Percentiles rank a stretch among this genome's conserved stretches.
Evolutionary conservation across 2,113 vertebrate species (phyloP).

Genomic region (Embiotoca jacksoni): DNA sequence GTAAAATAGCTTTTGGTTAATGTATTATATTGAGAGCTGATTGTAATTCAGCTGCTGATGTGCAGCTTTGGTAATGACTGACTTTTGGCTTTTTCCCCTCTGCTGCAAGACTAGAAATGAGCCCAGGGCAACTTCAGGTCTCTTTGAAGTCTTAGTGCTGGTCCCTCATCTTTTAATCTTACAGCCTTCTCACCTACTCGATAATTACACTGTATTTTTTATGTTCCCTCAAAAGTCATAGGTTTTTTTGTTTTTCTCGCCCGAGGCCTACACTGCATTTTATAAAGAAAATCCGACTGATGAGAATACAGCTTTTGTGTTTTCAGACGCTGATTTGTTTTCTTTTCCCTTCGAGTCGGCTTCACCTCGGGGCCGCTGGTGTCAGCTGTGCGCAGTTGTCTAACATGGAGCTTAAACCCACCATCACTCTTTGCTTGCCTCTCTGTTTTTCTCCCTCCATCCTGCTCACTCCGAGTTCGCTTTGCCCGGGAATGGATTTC

Average conservation of each 20-base stretch:
- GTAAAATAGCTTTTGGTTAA: no score
- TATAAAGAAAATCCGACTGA: conserved; percentile 52
- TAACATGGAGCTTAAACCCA: conserved; percentile 45
- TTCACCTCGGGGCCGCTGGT: conserved; percentile 49
- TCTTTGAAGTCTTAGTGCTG: conserved; percentile 62
- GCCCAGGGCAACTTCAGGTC: conserved; percentile 60
- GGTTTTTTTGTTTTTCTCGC: conserved; percentile 26
- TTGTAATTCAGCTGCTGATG: conserved; percentile 55
- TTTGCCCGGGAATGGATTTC: conserved; percentile 92
- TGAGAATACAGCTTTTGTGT: conserved; percentile 58
- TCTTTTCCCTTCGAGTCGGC: conserved; percentile 25
- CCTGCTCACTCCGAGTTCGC: conserved; percentile 87
- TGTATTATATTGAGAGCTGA: background rate
- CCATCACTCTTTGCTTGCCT: conserved; percentile 56
- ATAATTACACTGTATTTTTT: conserved; percentile 62
- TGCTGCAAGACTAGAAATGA: conserved; percentile 49
- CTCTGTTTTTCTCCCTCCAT: conserved; percentile 53
- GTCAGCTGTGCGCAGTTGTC: conserved; percentile 47
- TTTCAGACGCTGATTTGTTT: conserved; percentile 51
- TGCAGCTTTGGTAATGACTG: conserved; percentile 56
- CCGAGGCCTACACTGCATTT: conserved; percentile 46
- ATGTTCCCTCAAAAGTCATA: conserved; percentile 47
- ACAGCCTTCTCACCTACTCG: conserved; percentile 57
- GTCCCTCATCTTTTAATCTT: conserved; percentile 70
- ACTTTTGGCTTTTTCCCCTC: conserved; percentile 35